A percentile compares a stretch with the other conserved stretches of the same genome.
phyloP scores from a whole-genome alignment of 2,797 vertebrate genomes.

The Steatocranus sp. region DNA sequence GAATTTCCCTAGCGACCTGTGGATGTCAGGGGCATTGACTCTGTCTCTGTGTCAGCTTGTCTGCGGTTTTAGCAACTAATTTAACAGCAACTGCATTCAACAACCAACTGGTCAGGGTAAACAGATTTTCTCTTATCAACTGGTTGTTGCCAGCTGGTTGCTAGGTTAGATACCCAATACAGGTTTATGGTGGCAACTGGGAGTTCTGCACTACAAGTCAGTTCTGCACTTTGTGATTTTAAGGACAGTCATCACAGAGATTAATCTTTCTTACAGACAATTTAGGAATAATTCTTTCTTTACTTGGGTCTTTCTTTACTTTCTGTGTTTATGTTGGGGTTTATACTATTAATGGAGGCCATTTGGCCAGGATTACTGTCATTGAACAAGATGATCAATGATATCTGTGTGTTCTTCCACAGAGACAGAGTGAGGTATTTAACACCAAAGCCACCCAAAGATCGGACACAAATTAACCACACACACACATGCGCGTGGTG shows the following conservation, averaged over 20 bases:
- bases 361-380: conserved; percentile 47
- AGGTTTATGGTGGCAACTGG: not conserved
- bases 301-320: not conserved
- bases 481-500: not conserved
- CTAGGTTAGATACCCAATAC: not conserved
- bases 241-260: not conserved
- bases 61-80: not conserved
- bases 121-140: not conserved
- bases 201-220: not conserved
- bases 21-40: not conserved
- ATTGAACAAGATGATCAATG: conserved; percentile 53
- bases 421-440: conserved; percentile 62
- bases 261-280: not conserved
- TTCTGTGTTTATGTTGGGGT: not conserved
- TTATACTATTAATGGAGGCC: conserved; percentile 21
- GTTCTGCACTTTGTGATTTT: not conserved
- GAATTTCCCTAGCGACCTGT: not conserved
- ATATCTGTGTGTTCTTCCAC: conserved; percentile 40
- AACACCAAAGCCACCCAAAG: conserved; percentile 44
- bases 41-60: not conserved
- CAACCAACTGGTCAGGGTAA: not conserved
- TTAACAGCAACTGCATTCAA: not conserved
- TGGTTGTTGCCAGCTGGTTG: not conserved
- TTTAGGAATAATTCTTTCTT: not conserved
- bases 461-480: conserved; percentile 53